phyloP scores from a whole-genome alignment of 2,888 invertebrate species.

The Calephelis perditalis region DNA sequence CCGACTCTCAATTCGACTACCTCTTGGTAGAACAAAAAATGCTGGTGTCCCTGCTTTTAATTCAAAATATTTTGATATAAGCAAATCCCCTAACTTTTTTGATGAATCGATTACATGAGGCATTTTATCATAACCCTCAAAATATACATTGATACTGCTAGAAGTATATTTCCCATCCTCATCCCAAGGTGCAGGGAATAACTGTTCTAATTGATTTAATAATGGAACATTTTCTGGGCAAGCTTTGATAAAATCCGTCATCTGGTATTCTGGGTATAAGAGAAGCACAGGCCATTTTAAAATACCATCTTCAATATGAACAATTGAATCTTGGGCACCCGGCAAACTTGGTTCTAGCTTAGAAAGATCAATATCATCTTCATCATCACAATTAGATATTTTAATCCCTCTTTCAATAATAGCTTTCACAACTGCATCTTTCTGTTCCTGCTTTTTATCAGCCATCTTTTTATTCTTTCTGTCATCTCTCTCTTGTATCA shows the following conservation, averaged over 20 bases:
- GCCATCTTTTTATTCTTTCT: conserved; percentile 69
- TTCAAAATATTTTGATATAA: conserved; percentile 79
- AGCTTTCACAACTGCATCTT: conserved; percentile 55
- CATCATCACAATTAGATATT: conserved; percentile 73
- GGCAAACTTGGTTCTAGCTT: conserved; percentile 82
- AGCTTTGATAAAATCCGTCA: conserved; percentile 91
- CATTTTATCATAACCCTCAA: conserved; percentile 81
- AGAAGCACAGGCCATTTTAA: conserved; percentile 93
- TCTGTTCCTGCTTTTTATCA: conserved; percentile 60
- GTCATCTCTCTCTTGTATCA: conserved; percentile 71
- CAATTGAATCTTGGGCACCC: conserved; percentile 80
- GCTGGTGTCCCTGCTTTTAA: conserved; percentile 82
- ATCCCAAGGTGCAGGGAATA: conserved; percentile 89
- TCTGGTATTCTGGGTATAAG: conserved; percentile 91
- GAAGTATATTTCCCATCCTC: conserved; percentile 79
- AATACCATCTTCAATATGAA: conserved; percentile 78
- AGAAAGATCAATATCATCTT: conserved; percentile 66
- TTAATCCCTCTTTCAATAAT: conserved; percentile 68
- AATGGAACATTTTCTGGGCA: conserved; percentile 86
- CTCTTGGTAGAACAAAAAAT: conserved; percentile 79
- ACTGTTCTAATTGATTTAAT: conserved; percentile 60
- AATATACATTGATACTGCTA: conserved; percentile 83
- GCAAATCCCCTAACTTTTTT: conserved; percentile 77
- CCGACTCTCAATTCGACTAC: conserved; percentile 74
- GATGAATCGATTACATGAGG: conserved; percentile 77